Base-by-base conservation (phyloP, 2,888 invertebrate species). In the Sympetrum striolatum region DNA sequence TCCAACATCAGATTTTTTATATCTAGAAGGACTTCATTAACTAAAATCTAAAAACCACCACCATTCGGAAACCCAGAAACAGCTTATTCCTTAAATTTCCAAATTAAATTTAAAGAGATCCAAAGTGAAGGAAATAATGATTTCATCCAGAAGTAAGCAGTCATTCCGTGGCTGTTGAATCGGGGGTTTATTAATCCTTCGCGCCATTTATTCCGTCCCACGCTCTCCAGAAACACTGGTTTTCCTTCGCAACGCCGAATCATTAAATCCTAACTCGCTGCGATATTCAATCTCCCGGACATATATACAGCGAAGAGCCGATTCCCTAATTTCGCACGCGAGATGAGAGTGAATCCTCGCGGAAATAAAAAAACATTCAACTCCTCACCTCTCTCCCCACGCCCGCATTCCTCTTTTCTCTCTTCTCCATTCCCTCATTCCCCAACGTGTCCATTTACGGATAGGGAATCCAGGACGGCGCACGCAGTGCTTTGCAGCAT, bases 211-310 rank as follows among this genome's bases (percentile, higher is more conserved):
- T 73, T 73, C 73, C 25, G 73, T 22, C n/a, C 64, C 22, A 22
- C 64, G 64, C 73, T 73, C 31, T 31, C 31, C 73, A 73, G 73
- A 73, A 25, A 73, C 73, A 31, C 73, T 73, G 25, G 73, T 73
- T 73, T 53, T 73, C 73, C 25, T 73, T 73, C 73, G 31, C 18
- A 25, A 31, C 14, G 10, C 31, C 12, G 31, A 73, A 73, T 73
- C 73, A 31, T 73, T 82, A 82, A 82, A 31, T 48, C 35, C 82
- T 48, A 31, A 48, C 31, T n/a, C 31, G 81, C 31, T 53, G 53
- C 53, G 82, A 58, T 82, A 82, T 82, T 82, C 82, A 82, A 82
- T 82, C 58, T 25, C 82, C 35, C 58, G 31, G 81, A 81, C 81
- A 48, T 48, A 81, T 48, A 44, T 44, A 44, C 44, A 53, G 53